Evolutionary conservation across 2,797 vertebrate genomes (phyloP), one percentile per base, ranked within the genome.

Genomic region (Phataginus tetradactyla): DNA sequence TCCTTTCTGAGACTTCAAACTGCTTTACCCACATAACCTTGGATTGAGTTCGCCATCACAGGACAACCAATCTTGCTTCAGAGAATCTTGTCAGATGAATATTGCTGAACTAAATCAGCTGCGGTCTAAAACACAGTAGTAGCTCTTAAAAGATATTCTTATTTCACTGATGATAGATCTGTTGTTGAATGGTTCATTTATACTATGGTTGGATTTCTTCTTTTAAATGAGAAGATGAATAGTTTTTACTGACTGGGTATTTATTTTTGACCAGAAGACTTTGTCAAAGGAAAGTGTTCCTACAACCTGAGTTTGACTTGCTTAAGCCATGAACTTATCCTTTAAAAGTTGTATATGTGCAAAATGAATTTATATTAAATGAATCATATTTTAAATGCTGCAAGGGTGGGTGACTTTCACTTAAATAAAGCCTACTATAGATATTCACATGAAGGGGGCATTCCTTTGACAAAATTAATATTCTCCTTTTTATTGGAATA

Each of bases 141-240:
- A 15, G 6, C 15, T 92, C 29, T 84, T n/a, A 12, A 29, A 13
- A 6, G 37, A 4, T 55, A 49, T 85, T 83, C 86, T 95, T 81
- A 20, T 66, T 90, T 85, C 34, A 25, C 61, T 80, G 21, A 42
- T 59, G 79, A 20, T 57, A 51, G 55, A 49, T 88, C 77, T 64
- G 49, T 61, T 71, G 17, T 42, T 57, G 37, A 59, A 45, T 45
- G 27, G 57, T 57, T 66, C 29, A 81, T 94, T 93, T 74, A 42
- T 51, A 79, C 29, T 68, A 14, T 83, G 77, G 53, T 74, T 86
- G 55, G 51, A 49, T 86, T 93, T 96, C 11, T 63, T 69, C n/a
- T 89, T 74, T 86, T 72, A 90, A 89, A 75, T 92, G 42, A 63
- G 90, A 90, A 89, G 63, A 63, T 59, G 53, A 66, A 27, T 96